These are phyloP conservation scores for Alviniconcha strummeri DNA, from an alignment of 2,888 invertebrate genomes.

Conservation along the genomic window DNA sequence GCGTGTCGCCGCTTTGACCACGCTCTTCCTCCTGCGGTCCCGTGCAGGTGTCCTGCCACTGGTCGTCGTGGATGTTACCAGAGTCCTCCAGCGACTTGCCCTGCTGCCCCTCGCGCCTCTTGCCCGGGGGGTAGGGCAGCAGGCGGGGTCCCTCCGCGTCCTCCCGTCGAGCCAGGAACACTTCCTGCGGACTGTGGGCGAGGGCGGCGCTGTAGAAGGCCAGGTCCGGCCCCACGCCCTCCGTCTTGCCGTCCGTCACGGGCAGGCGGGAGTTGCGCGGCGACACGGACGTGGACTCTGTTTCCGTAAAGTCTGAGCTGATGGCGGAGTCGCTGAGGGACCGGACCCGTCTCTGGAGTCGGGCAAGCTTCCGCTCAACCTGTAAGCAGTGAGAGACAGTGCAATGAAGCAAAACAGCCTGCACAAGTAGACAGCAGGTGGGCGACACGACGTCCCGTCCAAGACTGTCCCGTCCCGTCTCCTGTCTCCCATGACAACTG, in stretches of 20 bases:
- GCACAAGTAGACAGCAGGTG: background rate
- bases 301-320: constrained; percentile 67
- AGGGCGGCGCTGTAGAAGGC: background rate
- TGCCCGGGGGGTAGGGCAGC: background rate
- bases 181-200: constrained; percentile 14
- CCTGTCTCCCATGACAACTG: no score
- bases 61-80: constrained; percentile 49
- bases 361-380: constrained; percentile 53
- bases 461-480: no score
- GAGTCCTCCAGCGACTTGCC: constrained; percentile 54
- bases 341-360: constrained; percentile 49
- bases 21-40: background rate
- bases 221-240: background rate
- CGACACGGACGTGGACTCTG: constrained; percentile 57
- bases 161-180: background rate
- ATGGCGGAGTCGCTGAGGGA: constrained; percentile 68
- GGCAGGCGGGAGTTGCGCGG: constrained; percentile 51
- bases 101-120: background rate
- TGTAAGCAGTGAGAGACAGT: constrained; percentile 26
- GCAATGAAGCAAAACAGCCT: background rate
- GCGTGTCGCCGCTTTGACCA: background rate
- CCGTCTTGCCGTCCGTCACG: constrained; percentile 37
- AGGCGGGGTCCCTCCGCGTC: background rate
- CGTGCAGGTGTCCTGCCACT: constrained; percentile 17
- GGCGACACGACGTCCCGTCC: no score